Evolutionary conservation across 1,140 invertebrate genomes (phyloP), one percentile per base, ranked within the genome.

Genomic region (Hesperophylax magnus): DNA sequence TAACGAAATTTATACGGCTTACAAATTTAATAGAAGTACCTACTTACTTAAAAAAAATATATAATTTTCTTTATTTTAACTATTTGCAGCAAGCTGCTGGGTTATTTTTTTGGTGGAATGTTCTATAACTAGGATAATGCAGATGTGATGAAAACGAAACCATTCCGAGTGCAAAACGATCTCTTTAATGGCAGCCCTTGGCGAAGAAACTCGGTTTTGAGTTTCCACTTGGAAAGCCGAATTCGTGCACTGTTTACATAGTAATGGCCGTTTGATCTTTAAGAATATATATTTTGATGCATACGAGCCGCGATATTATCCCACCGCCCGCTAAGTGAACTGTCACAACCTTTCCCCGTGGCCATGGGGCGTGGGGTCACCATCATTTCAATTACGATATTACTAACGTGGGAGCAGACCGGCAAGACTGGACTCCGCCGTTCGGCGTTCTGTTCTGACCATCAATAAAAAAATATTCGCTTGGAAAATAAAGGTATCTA

Each of bases 201-300:
- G 65, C 65, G 31, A 39, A 69, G 65, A 69, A 69, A 69, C 27
- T 34, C 14, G 17, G 17, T 9, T 71, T 14, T 52, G 34, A 52
- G 54, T 53, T 72, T 72, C 52, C 69, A 54, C 47, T 20, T 27
- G 69, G 52, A 72, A 20, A 71, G 69, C 39, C 69, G 20, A 72
- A 72, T 56, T 72, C 69, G 69, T 72, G 69, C 69, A 53, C 11
- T 72, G 69, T 72, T 54, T 72, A 54, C 69, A 17, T 27, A 72
- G 69, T 72, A 72, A 72, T 52, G 52, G 52, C 39, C 52, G 47
- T 72, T 72, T 72, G 69, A 72, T 72, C 69, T 72, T 72, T 72
- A 47, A 20, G 69, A 31, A 69, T 47, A 67, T 34, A 65, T 31
- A 67, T 27, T 67, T 67, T 67, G 18, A 24, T 61, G 58, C n/a